A percentile compares a stretch with the other conserved stretches of the same genome.
These are phyloP conservation scores for Drosophila arawakana DNA, from an alignment of 1,140 invertebrate species.

Conservation along the genomic window DNA sequence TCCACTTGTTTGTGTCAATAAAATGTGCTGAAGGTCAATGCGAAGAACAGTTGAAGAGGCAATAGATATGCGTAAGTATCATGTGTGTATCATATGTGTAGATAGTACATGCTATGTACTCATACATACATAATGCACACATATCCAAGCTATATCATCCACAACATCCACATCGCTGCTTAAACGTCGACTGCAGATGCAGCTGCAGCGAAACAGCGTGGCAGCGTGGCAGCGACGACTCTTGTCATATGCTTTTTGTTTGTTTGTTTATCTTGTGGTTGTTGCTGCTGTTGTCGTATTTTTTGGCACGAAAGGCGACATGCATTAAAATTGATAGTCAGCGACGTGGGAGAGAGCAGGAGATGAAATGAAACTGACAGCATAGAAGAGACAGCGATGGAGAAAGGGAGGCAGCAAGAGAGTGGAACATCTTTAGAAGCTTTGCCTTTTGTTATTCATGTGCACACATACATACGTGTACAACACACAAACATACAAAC, in stretches of 20 bases:
- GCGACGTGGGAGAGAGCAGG: slow-evolving; percentile 21
- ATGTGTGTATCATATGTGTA: slow-evolving; percentile 3
- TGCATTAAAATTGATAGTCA: slow-evolving; percentile 52
- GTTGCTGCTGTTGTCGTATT: slow-evolving; percentile 18
- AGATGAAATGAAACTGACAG: slow-evolving; percentile 44
- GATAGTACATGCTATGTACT: background rate
- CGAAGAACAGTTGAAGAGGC: slow-evolving; percentile 30
- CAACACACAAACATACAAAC: background rate
- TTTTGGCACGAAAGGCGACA: slow-evolving; percentile 50
- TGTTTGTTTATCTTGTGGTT: slow-evolving; percentile 26
- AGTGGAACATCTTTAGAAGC: slow-evolving; percentile 36
- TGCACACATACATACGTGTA: background rate
- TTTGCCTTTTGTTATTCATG: slow-evolving; percentile 32
- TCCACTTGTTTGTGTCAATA: slow-evolving; percentile 5
- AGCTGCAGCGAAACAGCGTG: slow-evolving; percentile 14
- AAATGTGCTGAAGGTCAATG: slow-evolving; percentile 43
- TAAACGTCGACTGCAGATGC: background rate
- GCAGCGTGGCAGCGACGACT: slow-evolving; percentile 29
- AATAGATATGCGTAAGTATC: slow-evolving; percentile 1
- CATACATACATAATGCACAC: background rate
- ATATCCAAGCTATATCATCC: slow-evolving; percentile 6
- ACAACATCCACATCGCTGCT: slow-evolving; percentile 13
- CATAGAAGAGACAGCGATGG: background rate
- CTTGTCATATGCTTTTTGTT: slow-evolving; percentile 47
- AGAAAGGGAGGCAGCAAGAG: slow-evolving; percentile 12